Evolutionary conservation across 2,888 invertebrate genomes (phyloP).

Genomic region (Parnassius orleans): DNA sequence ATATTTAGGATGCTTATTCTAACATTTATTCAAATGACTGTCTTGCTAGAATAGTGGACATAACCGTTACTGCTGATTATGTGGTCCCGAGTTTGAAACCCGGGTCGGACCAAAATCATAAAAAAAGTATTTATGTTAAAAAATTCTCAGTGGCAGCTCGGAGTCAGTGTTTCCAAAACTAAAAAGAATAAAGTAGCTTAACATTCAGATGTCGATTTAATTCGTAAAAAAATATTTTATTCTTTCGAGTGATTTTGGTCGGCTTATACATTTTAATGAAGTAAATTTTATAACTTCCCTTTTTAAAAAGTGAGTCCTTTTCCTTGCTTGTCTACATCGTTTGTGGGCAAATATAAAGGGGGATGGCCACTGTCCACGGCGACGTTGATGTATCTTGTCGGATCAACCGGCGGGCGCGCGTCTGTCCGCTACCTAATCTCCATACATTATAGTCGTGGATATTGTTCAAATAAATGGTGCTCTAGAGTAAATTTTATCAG

Average conservation of each 20-base stretch:
- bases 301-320: conserved; percentile 25
- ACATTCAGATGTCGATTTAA: not conserved
- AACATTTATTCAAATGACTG: not conserved
- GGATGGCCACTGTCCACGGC: conserved; percentile 68
- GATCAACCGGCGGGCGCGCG: conserved; percentile 70
- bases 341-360: conserved; percentile 46
- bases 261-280: no score
- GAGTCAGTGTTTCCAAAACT: not conserved
- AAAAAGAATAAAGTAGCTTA: not conserved
- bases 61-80: no score
- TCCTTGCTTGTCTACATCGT: conserved; percentile 37
- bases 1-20: not conserved
- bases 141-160: no score
- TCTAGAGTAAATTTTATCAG: conserved; percentile 69
- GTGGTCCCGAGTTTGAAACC: no score
- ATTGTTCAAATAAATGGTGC: conserved; percentile 78
- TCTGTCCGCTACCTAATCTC: conserved; percentile 79
- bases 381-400: conserved; percentile 81
- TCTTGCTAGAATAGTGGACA: no score
- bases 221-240: no score
- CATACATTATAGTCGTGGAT: conserved; percentile 74
- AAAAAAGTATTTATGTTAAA: no score
- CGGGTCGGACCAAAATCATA: no score
- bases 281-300: no score
- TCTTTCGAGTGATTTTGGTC: not conserved